Evolutionary conservation across 2,888 invertebrate genomes (phyloP), one percentile per base, ranked within the genome.

Genomic region (Beris chalybata): DNA sequence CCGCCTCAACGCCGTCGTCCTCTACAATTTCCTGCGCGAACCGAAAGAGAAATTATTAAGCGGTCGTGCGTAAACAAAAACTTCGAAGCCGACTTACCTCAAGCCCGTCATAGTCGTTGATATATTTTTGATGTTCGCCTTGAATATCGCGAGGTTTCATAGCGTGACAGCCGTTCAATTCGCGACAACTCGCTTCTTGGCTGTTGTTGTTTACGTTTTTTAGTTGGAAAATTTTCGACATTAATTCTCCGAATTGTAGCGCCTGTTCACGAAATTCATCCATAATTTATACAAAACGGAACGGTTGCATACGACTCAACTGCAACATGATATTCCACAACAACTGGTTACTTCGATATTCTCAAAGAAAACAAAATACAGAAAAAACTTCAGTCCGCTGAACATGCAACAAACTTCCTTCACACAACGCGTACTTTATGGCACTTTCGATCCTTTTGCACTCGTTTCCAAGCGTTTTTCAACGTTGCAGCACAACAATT

Each of bases 191-290:
- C n/a, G 15, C 65, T 22, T 57, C 57, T 6, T 56, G 63, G 52
- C 45, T 53, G 50, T 68, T 68, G 48, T 68, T 68, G 15, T 68
- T 68, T 7, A 63, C 12, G 48, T 63, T 63, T n/a, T 65, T 56
- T 45, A 52, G 61, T 30, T 65, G 65, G 38, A 38, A 38, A n/a
- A 55, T 61, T 22, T 32, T 56, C 45, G 65, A 52, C 65, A 55
- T 65, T 29, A 61, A 61, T 31, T 44, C 55, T 7, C 32, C 52
- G 32, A 52, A 6, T 13, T 58, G 59, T 7, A 61, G 38, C 15
- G 43, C 31, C 13, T 50, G 13, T 15, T 61, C 61, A 22, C 38
- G 32, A 30, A 15, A 61, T 15, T 61, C 61, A 29, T 38, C 61
- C 61, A 61, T 61, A 50, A 61, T 38, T 38, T 9, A 38, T 7